These are phyloP conservation scores for Stenotaenia linearis DNA, from an alignment of 2,888 invertebrate species.

Conservation along the genomic window DNA sequence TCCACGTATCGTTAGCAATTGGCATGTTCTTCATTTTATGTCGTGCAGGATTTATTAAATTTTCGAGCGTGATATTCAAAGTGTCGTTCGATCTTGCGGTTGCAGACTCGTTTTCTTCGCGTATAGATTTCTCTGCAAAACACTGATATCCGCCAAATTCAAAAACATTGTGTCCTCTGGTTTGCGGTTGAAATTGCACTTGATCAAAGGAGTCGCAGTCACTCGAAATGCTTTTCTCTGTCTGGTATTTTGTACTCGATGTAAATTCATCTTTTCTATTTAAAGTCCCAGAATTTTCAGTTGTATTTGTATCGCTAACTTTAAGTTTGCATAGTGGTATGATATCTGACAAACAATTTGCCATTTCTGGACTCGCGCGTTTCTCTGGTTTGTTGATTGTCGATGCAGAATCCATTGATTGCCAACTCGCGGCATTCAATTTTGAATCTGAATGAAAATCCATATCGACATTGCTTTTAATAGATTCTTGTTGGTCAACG, in stretches of 20 bases:
- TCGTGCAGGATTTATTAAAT: background rate
- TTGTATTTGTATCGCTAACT: no score
- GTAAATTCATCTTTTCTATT: background rate
- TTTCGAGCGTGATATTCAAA: background rate
- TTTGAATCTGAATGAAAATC: background rate
- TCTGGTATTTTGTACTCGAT: no score
- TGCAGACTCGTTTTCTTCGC: background rate
- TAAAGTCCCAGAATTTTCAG: background rate
- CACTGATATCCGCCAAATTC: background rate
- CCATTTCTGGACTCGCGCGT: background rate
- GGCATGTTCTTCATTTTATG: background rate
- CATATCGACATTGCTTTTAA: background rate
- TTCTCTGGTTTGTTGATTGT: background rate
- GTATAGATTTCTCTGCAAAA: background rate
- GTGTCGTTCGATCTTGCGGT: background rate
- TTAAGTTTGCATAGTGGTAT: background rate
- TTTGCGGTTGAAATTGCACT: no score
- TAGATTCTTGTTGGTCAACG: background rate
- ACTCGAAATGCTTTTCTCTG: no score
- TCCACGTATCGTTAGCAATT: background rate
- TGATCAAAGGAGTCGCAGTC: no score
- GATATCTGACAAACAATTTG: background rate
- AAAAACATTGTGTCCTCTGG: background rate
- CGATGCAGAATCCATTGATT: background rate
- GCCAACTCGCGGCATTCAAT: background rate